These are phyloP conservation scores for Habropoda laboriosa DNA, from an alignment of 1,140 invertebrate genomes.

Conservation along the genomic window DNA sequence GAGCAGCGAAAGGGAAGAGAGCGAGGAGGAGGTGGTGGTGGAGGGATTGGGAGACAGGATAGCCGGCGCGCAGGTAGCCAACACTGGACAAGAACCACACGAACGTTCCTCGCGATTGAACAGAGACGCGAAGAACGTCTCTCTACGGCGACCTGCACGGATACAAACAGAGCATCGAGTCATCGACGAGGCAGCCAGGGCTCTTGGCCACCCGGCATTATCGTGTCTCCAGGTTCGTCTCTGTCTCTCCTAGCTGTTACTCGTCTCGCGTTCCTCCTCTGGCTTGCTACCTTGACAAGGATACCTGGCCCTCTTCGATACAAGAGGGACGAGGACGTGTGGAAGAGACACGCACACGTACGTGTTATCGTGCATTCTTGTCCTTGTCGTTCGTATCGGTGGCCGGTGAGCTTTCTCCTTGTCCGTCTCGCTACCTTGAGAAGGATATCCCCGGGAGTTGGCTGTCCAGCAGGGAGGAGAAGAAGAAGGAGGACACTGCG, in stretches of 20 bases:
- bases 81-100: conserved; percentile 52
- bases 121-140: conserved; percentile 17
- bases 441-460: conserved; percentile 65
- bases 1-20: background rate
- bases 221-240: conserved; percentile 61
- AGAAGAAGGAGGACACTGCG: conserved; percentile 51
- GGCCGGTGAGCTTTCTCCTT: conserved; percentile 24
- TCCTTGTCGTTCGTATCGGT: background rate
- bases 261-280: conserved; percentile 19
- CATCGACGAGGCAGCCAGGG: conserved; percentile 66
- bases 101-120: background rate
- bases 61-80: conserved; percentile 72
- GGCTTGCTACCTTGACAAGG: conserved; percentile 44
- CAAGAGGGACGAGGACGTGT: conserved; percentile 42
- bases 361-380: conserved; percentile 42
- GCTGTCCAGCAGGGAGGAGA: conserved; percentile 13
- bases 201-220: conserved; percentile 72
- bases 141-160: conserved; percentile 55
- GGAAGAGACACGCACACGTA: background rate
- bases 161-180: conserved; percentile 75
- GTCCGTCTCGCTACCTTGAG: conserved; percentile 70
- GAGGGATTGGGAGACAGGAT: conserved; percentile 49
- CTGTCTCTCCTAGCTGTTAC: conserved; percentile 4
- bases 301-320: conserved; percentile 16
- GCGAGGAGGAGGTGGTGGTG: background rate